phyloP scores from a whole-genome alignment of 2,113 vertebrate genomes.

The Lycaon pictus region DNA sequence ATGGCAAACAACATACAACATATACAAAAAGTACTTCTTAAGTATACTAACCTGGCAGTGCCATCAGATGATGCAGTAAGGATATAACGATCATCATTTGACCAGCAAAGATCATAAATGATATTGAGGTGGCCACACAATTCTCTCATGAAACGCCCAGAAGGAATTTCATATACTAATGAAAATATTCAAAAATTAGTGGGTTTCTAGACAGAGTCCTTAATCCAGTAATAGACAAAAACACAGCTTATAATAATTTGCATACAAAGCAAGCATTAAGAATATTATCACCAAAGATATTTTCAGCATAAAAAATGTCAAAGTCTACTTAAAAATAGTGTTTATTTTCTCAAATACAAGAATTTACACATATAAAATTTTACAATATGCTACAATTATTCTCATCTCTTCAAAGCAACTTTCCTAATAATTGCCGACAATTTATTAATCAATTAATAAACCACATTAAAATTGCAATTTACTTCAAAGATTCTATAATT shows the following conservation, averaged over 20 bases:
- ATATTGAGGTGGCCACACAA: conserved; percentile 97
- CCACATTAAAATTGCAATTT: conserved; percentile 22
- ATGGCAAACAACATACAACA: background rate
- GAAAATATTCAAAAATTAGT: conserved; percentile 70
- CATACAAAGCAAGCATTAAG: background rate
- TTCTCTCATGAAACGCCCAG: conserved; percentile 93
- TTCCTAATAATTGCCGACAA: conserved; percentile 1
- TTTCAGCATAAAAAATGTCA: conserved; percentile 41
- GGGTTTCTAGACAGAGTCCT: background rate
- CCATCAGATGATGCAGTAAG: conserved; percentile 97
- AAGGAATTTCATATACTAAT: conserved; percentile 98
- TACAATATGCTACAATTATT: conserved; percentile 4
- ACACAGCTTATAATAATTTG: conserved; percentile 44
- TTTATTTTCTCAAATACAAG: background rate
- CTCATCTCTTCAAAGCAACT: conserved; percentile 43
- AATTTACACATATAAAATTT: conserved; percentile 40
- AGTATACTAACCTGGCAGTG: conserved; percentile 93
- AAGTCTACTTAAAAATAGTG: conserved; percentile 37
- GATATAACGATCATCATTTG: conserved; percentile 91
- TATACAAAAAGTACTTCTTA: background rate
- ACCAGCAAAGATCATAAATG: conserved; percentile 98
- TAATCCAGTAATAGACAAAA: conserved; percentile 38
- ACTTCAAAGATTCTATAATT: conserved; percentile 60
- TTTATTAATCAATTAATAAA: conserved; percentile 27
- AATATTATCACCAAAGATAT: conserved; percentile 16